phyloP scores from a whole-genome alignment of 2,888 invertebrate genomes.

The Platycheirus albimanus region DNA sequence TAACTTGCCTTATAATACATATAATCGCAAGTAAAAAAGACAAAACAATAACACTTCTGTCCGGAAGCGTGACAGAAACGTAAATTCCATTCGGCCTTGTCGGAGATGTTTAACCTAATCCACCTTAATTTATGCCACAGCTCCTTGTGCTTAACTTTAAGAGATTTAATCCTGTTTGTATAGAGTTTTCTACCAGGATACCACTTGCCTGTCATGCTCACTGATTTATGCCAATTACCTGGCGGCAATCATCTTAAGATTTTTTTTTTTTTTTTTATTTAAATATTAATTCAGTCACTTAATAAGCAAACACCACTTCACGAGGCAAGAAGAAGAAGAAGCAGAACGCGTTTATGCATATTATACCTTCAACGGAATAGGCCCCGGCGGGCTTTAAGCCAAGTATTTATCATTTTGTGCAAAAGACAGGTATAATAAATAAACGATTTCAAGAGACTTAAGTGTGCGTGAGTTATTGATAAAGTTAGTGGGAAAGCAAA shows the following conservation, averaged over 20 bases:
- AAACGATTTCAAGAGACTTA: constrained; percentile 59
- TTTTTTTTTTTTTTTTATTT: constrained; percentile 64
- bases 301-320: constrained; percentile 27
- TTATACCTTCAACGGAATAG: background rate
- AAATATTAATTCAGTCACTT: constrained; percentile 66
- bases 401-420: constrained; percentile 56
- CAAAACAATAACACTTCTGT: background rate
- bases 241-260: constrained; percentile 77
- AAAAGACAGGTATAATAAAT: constrained; percentile 54
- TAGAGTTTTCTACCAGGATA: constrained; percentile 41
- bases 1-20: too few species aligned
- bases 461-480: constrained; percentile 65
- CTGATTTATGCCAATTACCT: constrained; percentile 77
- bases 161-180: constrained; percentile 54
- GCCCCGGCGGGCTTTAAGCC: constrained; percentile 5
- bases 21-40: too few species aligned
- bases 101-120: constrained; percentile 31
- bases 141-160: constrained; percentile 39
- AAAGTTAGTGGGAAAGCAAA: constrained; percentile 48
- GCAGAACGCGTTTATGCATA: constrained; percentile 1
- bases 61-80: background rate
- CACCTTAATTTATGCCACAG: constrained; percentile 28
- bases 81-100: constrained; percentile 14
- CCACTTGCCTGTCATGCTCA: constrained; percentile 73
- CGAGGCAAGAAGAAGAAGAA: background rate